These are phyloP conservation scores for Lutjanus argentimaculatus DNA, from an alignment of 2,797 vertebrate genomes.

Conservation along the genomic window DNA sequence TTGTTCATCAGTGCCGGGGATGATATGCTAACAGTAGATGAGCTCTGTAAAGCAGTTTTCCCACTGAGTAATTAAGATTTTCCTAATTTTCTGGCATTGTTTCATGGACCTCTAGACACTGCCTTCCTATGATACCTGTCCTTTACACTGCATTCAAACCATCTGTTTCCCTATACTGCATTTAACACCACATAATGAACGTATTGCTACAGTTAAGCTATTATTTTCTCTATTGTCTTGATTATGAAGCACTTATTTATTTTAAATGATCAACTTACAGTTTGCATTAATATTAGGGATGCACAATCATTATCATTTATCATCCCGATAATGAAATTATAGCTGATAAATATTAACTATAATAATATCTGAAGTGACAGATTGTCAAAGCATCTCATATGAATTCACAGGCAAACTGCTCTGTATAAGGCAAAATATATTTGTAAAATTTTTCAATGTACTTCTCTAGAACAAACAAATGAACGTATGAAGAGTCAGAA, in stretches of 20 bases:
- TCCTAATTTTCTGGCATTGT: not conserved
- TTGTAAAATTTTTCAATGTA: no score
- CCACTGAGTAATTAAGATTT: conserved; percentile 33
- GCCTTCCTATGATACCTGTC: not conserved
- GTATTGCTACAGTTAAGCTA: not conserved
- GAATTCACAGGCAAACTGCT: no score
- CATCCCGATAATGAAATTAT: no score
- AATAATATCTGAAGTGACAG: no score
- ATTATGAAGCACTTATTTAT: not conserved
- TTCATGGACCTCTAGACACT: not conserved
- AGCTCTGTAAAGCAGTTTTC: conserved; percentile 26
- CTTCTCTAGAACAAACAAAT: no score
- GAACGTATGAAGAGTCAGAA: no score
- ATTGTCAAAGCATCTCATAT: no score
- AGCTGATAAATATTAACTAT: no score
- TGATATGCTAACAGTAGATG: conserved; percentile 23
- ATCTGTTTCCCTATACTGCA: not conserved
- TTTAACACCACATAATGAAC: not conserved
- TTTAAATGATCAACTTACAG: conserved; percentile 7
- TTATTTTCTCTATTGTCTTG: not conserved
- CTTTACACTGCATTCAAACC: conserved; percentile 10
- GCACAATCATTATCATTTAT: no score
- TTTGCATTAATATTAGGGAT: no score
- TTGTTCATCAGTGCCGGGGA: conserved; percentile 26
- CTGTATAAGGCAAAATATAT: no score